Base-by-base conservation (phyloP, 2,888 invertebrate species). In the Argyra leucocephala region DNA sequence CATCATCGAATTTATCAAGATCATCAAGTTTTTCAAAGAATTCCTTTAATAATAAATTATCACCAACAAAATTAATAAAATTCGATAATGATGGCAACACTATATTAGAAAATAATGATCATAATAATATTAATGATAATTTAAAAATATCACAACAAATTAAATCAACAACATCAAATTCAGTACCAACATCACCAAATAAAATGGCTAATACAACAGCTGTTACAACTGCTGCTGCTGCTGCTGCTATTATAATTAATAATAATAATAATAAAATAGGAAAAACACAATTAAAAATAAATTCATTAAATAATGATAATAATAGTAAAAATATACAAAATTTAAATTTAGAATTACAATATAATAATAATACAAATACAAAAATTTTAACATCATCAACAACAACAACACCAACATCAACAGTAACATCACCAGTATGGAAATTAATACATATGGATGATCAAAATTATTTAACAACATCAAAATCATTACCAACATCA, bases 341-440 rank as follows among this genome's bases (percentile, higher is more conserved):
- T 48, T 48, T 48, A 48, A 48, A 48, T 48, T 48, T 48, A 48
- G 48, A 48, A 48, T 48, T 48, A 18, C 48, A 48, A 48, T 48
- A 31, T 31, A 31, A 7, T 31, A 31, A 31, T 31, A 31, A 48
- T 61, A 66, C 57, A 21, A 57, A 31, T 31, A 61, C 63, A n/a
- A 63, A 66, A 61, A 23, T 36, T 15, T 23, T 9, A 24, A n/a
- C 61, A 26, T 61, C 61, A 61, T 1, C 61, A 61, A 36, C 48
- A 61, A 24, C 22, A 18, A 26, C n/a, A 15, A 59, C 23, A 18
- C 21, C 37, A 22, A 22, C 36, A 37, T n/a, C 21, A 26, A n/a
- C 63, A 36, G 7, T 10, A 18, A 48, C 48, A 48, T 48, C 48
- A 15, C 48, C 48, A 5, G 18, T 48, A 48, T 48, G 48, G 48